Evolutionary conservation across 2,113 vertebrate species (phyloP), one percentile per base, ranked within the genome.

Genomic region (Tachycineta bicolor): DNA sequence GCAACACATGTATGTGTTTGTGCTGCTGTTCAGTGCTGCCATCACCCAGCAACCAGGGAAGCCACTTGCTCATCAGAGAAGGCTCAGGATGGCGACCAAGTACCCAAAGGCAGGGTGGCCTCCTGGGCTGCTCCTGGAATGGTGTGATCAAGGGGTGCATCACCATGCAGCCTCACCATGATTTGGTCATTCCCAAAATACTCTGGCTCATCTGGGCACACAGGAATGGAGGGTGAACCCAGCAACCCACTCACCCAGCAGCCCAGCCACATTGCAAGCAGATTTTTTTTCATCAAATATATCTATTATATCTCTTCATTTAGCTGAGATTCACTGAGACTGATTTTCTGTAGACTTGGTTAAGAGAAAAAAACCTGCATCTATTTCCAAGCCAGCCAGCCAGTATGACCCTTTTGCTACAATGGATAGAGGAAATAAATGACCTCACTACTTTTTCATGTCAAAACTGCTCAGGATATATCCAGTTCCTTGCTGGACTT

Each of bases 1-100:
- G 93, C 3, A 10, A 87, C 96, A 78, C 11, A 41, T 59, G 87
- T 69, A 39, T 67, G 69, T 74, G 89, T 96, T 93, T 89, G 89
- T 55, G 24, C 69, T 70, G 87, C 69, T 2, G 17, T 37, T 56
- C 79, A 33, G 37, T 17, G 4, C 91, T 31, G 64, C 39, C 73
- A 89, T 88, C 87, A 18, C 91, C 77, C 80, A 80, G 95, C 88
- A 85, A 74, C 91, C 86, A 29, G 6, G 1, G 5, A 65, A 29
- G 69, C 62, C 6, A 14, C 28, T 70, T 4, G 24, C 47, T 63
- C 22, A 1, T 29, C 31, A 46, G 43, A 44, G 70, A 49, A 37
- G 85, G 79, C 8, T 55, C 46, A 12, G 63, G 75, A n/a, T 6
- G 21, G 37, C 39, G 68, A 53, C 21, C 3, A 23, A 64, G 56